Evolutionary conservation across 2,797 vertebrate species (phyloP), one percentile per base, ranked within the genome.

Genomic region (Sebastes itinus): DNA sequence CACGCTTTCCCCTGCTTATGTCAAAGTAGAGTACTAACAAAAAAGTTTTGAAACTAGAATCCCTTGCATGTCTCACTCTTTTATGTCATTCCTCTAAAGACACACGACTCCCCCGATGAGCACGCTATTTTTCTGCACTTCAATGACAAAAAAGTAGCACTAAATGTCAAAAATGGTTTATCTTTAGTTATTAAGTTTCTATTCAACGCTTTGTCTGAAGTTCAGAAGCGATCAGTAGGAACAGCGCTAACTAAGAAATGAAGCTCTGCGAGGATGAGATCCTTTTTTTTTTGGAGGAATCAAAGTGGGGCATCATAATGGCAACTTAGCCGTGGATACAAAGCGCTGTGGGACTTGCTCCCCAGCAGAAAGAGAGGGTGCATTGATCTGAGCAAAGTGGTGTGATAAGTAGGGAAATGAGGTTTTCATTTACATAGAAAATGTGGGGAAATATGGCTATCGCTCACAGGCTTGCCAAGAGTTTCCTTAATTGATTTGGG

Each of bases 351-450:
- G 64, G 78, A 78, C 75, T 65, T 75, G 77, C 33, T 81, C 68
- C 69, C 33, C 61, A 74, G 42, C 58, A 82, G 68, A 78, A 56
- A 76, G 67, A 84, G 60, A 87, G 69, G 49, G 38, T 59, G 27
- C 72, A 82, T 54, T 87, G 85, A 89, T 92, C 78, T 81, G 72
- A 84, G 69, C 58, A 84, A 84, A 80, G 72, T 72, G 18, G 76
- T 86, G 67, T 73, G 52, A 83, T 85, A 82, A 84, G 85, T 62
- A 80, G 70, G 9, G 59, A 88, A 88, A 87, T 78, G 18, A 71
- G 60, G 62, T 79, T 87, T 89, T 87, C 77, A 90, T 92, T 92
- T 92, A 74, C 84, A 89, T 89, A 79, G 73, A 73, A 82, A 83
- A 83, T 71, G 77, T 66, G 64, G 13, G 78, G 72, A 84, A 71